Evolutionary conservation across 2,797 vertebrate genomes (phyloP).

Genomic region (Sorex maritimensis): DNA sequence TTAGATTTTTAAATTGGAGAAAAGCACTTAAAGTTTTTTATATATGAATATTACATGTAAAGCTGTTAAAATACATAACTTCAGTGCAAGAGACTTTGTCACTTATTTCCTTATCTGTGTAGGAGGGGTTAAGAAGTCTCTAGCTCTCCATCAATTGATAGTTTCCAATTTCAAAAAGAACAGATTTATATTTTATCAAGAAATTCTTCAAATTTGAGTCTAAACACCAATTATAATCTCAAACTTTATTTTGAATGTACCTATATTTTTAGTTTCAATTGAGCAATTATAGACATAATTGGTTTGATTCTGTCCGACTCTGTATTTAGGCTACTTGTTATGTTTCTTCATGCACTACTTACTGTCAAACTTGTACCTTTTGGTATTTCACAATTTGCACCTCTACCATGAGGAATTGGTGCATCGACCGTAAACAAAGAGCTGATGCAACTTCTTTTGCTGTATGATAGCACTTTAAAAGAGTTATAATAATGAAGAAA

Average conservation of each 20-base stretch:
- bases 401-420: conserved; percentile 24
- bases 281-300: conserved; percentile 63
- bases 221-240: conserved; percentile 70
- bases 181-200: conserved; percentile 82
- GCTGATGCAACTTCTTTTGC: conserved; percentile 57
- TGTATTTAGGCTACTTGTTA: conserved; percentile 74
- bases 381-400: conserved; percentile 52
- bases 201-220: conserved; percentile 81
- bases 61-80: conserved; percentile 93
- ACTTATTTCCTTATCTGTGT: conserved; percentile 87
- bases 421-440: conserved; percentile 57
- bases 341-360: conserved; percentile 67
- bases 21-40: conserved; percentile 93
- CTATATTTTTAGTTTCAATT: conserved; percentile 71
- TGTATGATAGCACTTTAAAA: conserved; percentile 71
- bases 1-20: conserved; percentile 94
- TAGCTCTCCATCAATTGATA: conserved; percentile 78
- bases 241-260: conserved; percentile 75
- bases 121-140: conserved; percentile 85
- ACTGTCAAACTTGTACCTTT: conserved; percentile 68
- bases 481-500: conserved; percentile 66
- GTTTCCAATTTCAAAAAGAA: conserved; percentile 79
- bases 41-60: conserved; percentile 93
- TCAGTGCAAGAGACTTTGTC: conserved; percentile 91
- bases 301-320: conserved; percentile 74